Evolutionary conservation across 2,113 vertebrate species (phyloP).

Genomic region (Tetrao urogallus): DNA sequence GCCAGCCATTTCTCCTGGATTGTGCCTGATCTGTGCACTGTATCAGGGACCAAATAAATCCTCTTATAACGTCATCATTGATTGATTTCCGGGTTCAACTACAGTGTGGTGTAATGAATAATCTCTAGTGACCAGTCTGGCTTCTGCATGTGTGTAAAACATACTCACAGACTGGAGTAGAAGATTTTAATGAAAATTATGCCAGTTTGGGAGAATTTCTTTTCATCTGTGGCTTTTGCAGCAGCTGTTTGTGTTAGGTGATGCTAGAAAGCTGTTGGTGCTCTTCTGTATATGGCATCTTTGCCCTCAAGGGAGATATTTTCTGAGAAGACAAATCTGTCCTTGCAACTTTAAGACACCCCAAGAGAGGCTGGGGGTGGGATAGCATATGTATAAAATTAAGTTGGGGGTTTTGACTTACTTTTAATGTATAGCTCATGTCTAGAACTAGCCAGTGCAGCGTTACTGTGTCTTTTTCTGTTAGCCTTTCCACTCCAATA

Average conservation of each 20-base stretch:
- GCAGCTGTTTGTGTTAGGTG: background rate
- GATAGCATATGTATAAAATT: constrained; percentile 45
- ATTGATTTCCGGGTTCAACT: background rate
- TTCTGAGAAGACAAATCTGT: constrained; percentile 35
- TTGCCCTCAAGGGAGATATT: background rate
- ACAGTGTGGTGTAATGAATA: background rate
- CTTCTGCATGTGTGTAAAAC: background rate
- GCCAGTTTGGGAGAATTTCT: background rate
- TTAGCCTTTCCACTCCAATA: constrained; percentile 46
- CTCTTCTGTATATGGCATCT: background rate
- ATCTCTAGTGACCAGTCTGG: background rate
- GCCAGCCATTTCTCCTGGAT: background rate
- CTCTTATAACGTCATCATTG: background rate
- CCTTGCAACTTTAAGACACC: constrained; percentile 23
- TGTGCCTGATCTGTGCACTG: background rate
- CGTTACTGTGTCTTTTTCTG: constrained; percentile 18
- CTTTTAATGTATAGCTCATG: constrained; percentile 46
- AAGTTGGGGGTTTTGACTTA: constrained; percentile 37
- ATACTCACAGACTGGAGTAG: background rate
- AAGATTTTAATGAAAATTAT: background rate
- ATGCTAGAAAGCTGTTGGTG: background rate
- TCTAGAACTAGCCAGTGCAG: constrained; percentile 13
- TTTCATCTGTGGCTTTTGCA: background rate
- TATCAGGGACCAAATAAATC: background rate
- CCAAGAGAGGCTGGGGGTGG: background rate